phyloP scores from a whole-genome alignment of 2,888 invertebrate genomes.

The Drosophila testacea region DNA sequence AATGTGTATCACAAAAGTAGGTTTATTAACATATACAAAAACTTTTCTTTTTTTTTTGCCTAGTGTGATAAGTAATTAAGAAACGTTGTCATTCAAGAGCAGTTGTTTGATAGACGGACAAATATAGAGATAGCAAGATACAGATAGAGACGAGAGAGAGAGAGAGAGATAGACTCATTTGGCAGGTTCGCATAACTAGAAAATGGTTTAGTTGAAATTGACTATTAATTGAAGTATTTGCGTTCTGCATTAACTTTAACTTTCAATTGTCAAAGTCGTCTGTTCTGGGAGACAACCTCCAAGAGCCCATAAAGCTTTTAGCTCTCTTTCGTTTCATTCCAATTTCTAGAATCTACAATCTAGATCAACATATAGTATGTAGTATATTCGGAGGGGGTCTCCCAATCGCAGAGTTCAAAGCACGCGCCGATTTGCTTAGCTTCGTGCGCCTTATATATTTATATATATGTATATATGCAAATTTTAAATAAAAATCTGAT shows the following conservation, averaged over 20 bases:
- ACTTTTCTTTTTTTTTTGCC: no score
- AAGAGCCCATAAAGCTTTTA: neutral
- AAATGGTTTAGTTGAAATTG: slow-evolving; percentile 41
- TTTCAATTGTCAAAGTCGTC: slow-evolving; percentile 18
- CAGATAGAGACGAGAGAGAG: slow-evolving; percentile 12
- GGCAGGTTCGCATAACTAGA: slow-evolving; percentile 31
- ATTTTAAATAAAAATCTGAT: slow-evolving; percentile 38
- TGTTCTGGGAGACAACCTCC: slow-evolving; percentile 26
- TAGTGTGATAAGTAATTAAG: slow-evolving; percentile 18
- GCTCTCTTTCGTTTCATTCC: neutral
- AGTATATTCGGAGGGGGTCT: slow-evolving; percentile 33
- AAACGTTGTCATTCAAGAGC: slow-evolving; percentile 41
- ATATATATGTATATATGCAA: slow-evolving; percentile 56
- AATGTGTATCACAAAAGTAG: no score
- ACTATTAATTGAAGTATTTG: slow-evolving; percentile 51
- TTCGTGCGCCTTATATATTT: slow-evolving; percentile 56
- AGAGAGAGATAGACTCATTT: slow-evolving; percentile 24
- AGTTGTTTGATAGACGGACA: slow-evolving; percentile 9
- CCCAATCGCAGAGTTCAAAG: slow-evolving; percentile 57
- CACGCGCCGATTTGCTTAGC: slow-evolving; percentile 64
- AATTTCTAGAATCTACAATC: neutral
- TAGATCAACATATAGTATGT: slow-evolving; percentile 8
- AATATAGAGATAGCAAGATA: slow-evolving; percentile 1
- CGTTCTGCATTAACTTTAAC: slow-evolving; percentile 8
- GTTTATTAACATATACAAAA: no score